Evolutionary conservation across 2,113 vertebrate genomes (phyloP).

Genomic region (Phrynocephalus versicolor): DNA sequence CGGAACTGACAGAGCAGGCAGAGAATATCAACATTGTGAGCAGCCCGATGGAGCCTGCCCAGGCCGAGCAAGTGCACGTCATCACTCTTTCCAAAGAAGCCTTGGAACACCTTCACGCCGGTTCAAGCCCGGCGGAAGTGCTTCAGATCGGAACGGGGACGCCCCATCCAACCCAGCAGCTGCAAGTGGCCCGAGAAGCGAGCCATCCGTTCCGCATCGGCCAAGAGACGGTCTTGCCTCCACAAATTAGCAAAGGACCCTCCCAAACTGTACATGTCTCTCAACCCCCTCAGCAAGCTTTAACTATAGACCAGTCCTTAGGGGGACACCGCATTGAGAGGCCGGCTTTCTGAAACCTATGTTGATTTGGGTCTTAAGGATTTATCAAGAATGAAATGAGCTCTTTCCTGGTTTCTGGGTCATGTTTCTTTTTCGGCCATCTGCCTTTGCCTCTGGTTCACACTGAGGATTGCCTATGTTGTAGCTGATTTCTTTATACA

Average conservation of each 20-base stretch:
- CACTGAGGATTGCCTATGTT: slow-evolving; percentile 26
- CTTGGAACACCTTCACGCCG: slow-evolving; percentile 86
- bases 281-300: slow-evolving; percentile 70
- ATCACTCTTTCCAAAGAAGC: slow-evolving; percentile 92
- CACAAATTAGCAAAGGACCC: slow-evolving; percentile 65
- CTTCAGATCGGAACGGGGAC: slow-evolving; percentile 63
- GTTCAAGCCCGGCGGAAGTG: slow-evolving; percentile 73
- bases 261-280: slow-evolving; percentile 70
- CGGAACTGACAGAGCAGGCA: slow-evolving; percentile 78
- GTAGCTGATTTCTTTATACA: slow-evolving; percentile 37
- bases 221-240: slow-evolving; percentile 65
- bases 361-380: slow-evolving; percentile 50
- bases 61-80: slow-evolving; percentile 88
- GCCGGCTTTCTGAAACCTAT: slow-evolving; percentile 72
- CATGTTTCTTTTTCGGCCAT: not conserved
- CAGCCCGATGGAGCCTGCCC: slow-evolving; percentile 74
- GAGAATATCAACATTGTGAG: slow-evolving; percentile 83
- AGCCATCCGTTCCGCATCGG: slow-evolving; percentile 69
- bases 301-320: slow-evolving; percentile 76
- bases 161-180: slow-evolving; percentile 65
- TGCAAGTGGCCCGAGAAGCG: slow-evolving; percentile 71
- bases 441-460: slow-evolving; percentile 31
- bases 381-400: slow-evolving; percentile 69
- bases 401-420: slow-evolving; percentile 18
- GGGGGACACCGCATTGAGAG: slow-evolving; percentile 74